Base-by-base conservation (phyloP, 1,140 invertebrate species). In the Drosophila bifasciata region DNA sequence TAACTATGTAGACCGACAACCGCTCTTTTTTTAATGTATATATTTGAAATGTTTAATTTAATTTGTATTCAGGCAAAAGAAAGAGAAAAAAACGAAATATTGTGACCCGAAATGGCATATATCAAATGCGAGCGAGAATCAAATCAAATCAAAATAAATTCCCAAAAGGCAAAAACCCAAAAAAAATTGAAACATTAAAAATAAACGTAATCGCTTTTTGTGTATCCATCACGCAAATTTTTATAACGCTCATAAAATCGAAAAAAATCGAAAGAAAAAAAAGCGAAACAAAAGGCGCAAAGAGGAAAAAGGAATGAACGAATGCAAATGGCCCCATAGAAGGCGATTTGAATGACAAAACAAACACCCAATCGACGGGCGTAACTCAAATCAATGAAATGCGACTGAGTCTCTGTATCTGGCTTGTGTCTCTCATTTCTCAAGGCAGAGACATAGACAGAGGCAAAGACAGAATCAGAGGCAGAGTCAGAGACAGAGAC, bases 311-410 rank as follows among this genome's bases (percentile, higher is more conserved):
- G 23, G 28, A 48, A 40, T 39, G 23, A 55, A 28, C 64, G n/a
- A 73, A 79, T 79, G 76, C 76, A 79, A 79, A 79, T 79, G 58
- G 43, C 39, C 39, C 25, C 19, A 44, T 44, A 69, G 69, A 68
- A 69, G 76, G 61, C 69, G 70, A 79, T 79, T 79, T 79, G 76
- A 79, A 79, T 79, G 76, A 79, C 76, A 79, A 79, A 79, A 58
- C 76, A 48, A 73, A 71, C 49, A 77, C 67, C 67, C 52, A 59
- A 40, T 60, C 67, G 55, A 39, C 39, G 51, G 51, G 15, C 68
- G 64, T 58, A 69, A 57, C 62, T 69, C 56, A 64, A 61, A 23
- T 62, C 44, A 3, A n/a, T 13, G 45, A 44, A 17, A 64, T 48
- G 48, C 32, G 17, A 63, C 58, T 40, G 43, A n/a, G 50, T 25